Base-by-base conservation (phyloP, 2,888 invertebrate species). In the Diarsia brunnea region DNA sequence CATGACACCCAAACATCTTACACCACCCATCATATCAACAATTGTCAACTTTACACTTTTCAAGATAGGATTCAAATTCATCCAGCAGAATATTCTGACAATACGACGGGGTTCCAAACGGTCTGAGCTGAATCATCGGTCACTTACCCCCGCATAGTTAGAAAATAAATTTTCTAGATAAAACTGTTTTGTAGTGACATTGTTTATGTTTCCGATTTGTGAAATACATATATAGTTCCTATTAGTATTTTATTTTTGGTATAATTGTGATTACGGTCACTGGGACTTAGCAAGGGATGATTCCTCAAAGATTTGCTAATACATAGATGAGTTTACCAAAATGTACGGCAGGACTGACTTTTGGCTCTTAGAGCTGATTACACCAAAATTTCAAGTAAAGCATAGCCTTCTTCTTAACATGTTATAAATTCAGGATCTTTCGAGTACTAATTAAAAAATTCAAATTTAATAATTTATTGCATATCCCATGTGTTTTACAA, bases 81-180 rank as follows among this genome's bases (percentile, higher is more conserved):
- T 55, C 38, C 81, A 66, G 38, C 58, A 72, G 21, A 27, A 55
- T 55, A 21, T 43, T 55, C 61, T 74, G 38, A 81, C 64, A 53
- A n/a, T 88, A 66, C 14, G 76, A 51, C 53, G 58, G 58, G 77
- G 69, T 81, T 70, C 69, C 45, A 47, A 64, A 67, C 58, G 69
- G 78, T 75, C 70, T 47, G 75, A 74, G 82, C 79, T 94, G 94
- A 94, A 88, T 94, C 94, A 94, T 88, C 93, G 94, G 94, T 94
- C 94, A 92, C 93, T 94, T 94, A 94, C 94, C 94, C 93, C 93
- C 90, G 90, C 91, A 89, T 84, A 88, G 92, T 90, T 89, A 89
- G 91, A 92, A 94, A 94, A 94, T 93, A 92, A 88, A 91, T 91
- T 89, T 91, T 89, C 88, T 87, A 87, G 88, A 90, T 89, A 89